Conservation (phyloP, 2,797 vertebrate species). For the Anguilla megastoma region DNA sequence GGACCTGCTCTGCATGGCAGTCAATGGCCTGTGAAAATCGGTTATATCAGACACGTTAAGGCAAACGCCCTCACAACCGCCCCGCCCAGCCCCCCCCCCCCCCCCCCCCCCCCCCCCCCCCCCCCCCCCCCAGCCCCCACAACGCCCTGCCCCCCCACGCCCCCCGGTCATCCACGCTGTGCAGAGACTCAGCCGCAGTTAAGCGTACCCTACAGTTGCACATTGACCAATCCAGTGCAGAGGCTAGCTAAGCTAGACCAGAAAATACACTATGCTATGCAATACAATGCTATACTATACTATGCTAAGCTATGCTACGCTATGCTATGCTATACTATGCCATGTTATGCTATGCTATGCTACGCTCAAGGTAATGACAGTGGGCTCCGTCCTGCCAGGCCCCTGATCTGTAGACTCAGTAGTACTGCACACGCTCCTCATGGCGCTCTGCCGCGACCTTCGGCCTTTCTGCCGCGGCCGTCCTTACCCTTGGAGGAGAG, state of each 20-base stretch:
- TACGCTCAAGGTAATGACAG: constrained; percentile 19
- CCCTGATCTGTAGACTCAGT: constrained; percentile 33
- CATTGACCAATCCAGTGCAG: neutral
- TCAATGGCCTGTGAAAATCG: neutral
- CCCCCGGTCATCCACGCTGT: too few relatives aligned
- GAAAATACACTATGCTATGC: neutral
- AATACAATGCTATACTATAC: neutral
- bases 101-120: too few relatives aligned
- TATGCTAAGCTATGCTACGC: too few relatives aligned
- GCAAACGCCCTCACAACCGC: neutral
- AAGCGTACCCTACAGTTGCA: neutral
- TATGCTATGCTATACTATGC: too few relatives aligned
- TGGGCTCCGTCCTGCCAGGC: constrained; percentile 25
- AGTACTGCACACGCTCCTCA: neutral
- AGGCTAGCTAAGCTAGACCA: neutral
- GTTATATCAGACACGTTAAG: neutral
- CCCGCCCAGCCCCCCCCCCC: too few relatives aligned
- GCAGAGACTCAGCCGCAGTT: too few relatives aligned
- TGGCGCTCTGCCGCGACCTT: constrained; percentile 6
- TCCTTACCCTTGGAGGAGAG: constrained; percentile 32
- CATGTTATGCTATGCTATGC: too few relatives aligned
- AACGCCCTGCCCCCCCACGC: too few relatives aligned
- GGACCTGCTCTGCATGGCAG: neutral
- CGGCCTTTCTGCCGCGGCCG: constrained; percentile 27
- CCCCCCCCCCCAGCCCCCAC: too few relatives aligned